These are phyloP conservation scores for Sphenopsis melanotis DNA, from an alignment of 2,797 vertebrate species.

Conservation along the genomic window DNA sequence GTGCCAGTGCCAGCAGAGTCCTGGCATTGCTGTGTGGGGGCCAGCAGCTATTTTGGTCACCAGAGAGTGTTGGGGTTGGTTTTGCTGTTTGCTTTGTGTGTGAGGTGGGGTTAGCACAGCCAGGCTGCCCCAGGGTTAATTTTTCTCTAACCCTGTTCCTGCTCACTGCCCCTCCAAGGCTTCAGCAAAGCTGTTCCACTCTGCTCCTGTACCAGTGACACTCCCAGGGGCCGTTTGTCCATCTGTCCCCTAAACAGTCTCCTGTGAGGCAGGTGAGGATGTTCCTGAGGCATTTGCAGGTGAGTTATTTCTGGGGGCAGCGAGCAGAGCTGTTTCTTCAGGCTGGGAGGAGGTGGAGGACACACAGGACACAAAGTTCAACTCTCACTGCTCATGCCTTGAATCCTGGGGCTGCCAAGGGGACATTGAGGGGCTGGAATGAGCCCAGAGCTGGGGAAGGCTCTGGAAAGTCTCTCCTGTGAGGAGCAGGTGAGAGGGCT, in stretches of 20 bases:
- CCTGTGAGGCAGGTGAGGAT: not conserved
- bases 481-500: not conserved
- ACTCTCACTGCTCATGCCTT: rapidly evolving
- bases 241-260: rapidly evolving
- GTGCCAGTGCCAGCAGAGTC: not conserved
- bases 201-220: rapidly evolving
- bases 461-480: not conserved
- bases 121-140: not conserved
- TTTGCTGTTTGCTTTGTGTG: not conserved
- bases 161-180: not conserved
- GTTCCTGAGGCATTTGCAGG: not conserved
- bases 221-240: not conserved
- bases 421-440: not conserved
- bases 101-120: not conserved
- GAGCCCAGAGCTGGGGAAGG: not conserved
- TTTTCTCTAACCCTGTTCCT: not conserved
- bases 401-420: not conserved
- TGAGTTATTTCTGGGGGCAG: not conserved
- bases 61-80: not conserved
- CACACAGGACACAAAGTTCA: rapidly evolving
- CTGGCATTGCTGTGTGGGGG: not conserved
- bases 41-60: not conserved
- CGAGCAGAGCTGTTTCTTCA: not conserved
- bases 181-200: not conserved
- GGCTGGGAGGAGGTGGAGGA: not conserved